Base-by-base conservation (phyloP, 2,888 invertebrate genomes). In the Erannis defoliaria region DNA sequence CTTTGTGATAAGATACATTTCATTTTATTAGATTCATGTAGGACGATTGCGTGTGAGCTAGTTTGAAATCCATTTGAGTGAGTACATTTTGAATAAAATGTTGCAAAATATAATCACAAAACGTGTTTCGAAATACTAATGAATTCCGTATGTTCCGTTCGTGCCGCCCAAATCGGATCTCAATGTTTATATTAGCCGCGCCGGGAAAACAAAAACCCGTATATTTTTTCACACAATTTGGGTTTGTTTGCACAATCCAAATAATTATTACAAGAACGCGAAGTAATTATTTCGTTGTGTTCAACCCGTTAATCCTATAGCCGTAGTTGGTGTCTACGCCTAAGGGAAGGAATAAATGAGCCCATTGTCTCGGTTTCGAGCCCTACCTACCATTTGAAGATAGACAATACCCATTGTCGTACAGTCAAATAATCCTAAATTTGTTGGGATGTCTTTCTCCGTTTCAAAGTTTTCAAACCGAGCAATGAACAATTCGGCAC, bases 401-500 rank as follows among this genome's bases (percentile, higher is more conserved):
- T 82, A 87, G 86, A 89, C 88, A 89, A 89, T 88, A 83, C 84
- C 85, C 82, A 88, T 86, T 87, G 87, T 87, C 82, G 79, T 83
- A 78, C 80, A 82, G 78, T 80, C 78, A 81, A 85, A 84, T 86
- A 85, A 87, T 85, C 78, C 84, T 79, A 82, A 89, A 86, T 86
- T 86, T 83, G 85, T 84, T 81, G 78, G 77, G 81, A 85, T 84
- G 84, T 82, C 84, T 85, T 82, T 83, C 80, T 74, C 74, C 76
- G 79, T 75, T 79, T 74, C 74, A 73, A 82, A 82, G 75, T 83
- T 84, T 77, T 58, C 70, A 75, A 81, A 80, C 74, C 74, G 62
- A 74, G 80, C 72, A 75, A 75, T 80, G 73, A 76, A 76, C 76
- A 74, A 77, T 73, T 72, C 73, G 54, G 58, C 61, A 70, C 64